These are phyloP conservation scores for Crioceris asparagi DNA, from an alignment of 2,888 invertebrate genomes.

Conservation along the genomic window DNA sequence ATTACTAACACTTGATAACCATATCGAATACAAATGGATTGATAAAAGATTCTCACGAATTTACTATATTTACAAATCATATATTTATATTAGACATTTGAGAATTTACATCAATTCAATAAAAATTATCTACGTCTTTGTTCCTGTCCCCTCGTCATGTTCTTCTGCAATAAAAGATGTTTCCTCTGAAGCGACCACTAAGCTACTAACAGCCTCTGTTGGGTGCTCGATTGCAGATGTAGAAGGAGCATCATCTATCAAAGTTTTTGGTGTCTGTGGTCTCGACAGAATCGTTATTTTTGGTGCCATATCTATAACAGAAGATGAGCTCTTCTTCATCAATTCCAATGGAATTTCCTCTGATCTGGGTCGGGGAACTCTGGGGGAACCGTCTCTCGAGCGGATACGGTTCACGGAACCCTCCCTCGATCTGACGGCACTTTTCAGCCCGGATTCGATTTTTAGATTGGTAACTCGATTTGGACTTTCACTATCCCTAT, in stretches of 20 bases:
- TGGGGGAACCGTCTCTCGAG: constrained; percentile 63
- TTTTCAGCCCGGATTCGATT: constrained; percentile 22
- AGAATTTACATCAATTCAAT: too few relatives aligned
- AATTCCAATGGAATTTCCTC: constrained; percentile 76
- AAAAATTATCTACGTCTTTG: too few relatives aligned
- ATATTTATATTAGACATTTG: too few relatives aligned
- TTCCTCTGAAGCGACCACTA: constrained; percentile 48
- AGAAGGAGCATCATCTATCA: constrained; percentile 17
- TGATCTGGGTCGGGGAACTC: constrained; percentile 60
- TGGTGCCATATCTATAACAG: constrained; percentile 38
- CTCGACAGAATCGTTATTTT: constrained; percentile 36
- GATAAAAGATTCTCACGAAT: too few relatives aligned
- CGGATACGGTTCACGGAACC: constrained; percentile 30
- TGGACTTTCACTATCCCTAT: constrained; percentile 28
- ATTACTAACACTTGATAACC: too few relatives aligned
- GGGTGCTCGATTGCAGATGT: constrained; percentile 14
- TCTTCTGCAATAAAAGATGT: constrained; percentile 65
- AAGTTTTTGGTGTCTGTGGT: constrained; percentile 37
- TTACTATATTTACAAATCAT: too few relatives aligned
- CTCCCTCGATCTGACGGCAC: constrained; percentile 20
- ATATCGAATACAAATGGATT: too few relatives aligned
- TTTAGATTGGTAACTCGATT: constrained; percentile 22
- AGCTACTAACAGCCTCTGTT: constrained; percentile 9
- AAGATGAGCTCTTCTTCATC: constrained; percentile 50
- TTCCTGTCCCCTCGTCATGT: constrained; percentile 39